These are phyloP conservation scores for Henicopernis longicauda DNA, from an alignment of 2,113 vertebrate genomes.

Conservation along the genomic window DNA sequence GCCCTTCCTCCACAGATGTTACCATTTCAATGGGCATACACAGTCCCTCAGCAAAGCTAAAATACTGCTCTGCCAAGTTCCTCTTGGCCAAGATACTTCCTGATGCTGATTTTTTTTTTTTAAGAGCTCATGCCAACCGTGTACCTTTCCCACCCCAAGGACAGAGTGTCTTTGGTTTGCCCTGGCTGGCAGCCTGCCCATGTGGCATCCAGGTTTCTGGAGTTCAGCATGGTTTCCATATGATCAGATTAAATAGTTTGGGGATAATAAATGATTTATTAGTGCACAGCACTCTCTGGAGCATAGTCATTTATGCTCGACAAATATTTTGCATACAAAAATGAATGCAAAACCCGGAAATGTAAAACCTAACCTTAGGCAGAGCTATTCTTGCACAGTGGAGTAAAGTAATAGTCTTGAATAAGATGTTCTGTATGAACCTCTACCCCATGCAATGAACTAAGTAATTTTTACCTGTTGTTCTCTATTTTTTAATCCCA, in stretches of 20 bases:
- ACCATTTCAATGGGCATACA: conserved; percentile 38
- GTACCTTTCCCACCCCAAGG: conserved; percentile 47
- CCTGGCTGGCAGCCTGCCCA: background rate
- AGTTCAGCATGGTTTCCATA: conserved; percentile 31
- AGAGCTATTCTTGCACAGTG: background rate
- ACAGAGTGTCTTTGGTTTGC: conserved; percentile 38
- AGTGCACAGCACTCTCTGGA: background rate
- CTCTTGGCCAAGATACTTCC: conserved; percentile 59
- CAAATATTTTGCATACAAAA: background rate
- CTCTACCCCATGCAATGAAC: background rate
- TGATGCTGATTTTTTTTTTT: background rate
- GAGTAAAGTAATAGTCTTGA: background rate
- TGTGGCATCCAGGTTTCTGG: background rate
- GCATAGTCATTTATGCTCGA: background rate
- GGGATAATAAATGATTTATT: background rate
- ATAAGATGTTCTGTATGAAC: background rate
- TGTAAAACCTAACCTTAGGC: background rate
- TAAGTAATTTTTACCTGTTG: background rate
- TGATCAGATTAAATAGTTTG: background rate
- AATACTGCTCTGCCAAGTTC: conserved; percentile 52
- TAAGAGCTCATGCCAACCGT: background rate
- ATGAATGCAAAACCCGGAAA: background rate
- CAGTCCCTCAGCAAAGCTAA: conserved; percentile 33
- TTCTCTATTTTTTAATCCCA: background rate
- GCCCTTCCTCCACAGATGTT: conserved; percentile 65